Percentiles rank a stretch among this genome's conserved stretches.
These are phyloP conservation scores for Petrocephalus sullivani DNA, from an alignment of 2,797 vertebrate genomes.

Conservation along the genomic window DNA sequence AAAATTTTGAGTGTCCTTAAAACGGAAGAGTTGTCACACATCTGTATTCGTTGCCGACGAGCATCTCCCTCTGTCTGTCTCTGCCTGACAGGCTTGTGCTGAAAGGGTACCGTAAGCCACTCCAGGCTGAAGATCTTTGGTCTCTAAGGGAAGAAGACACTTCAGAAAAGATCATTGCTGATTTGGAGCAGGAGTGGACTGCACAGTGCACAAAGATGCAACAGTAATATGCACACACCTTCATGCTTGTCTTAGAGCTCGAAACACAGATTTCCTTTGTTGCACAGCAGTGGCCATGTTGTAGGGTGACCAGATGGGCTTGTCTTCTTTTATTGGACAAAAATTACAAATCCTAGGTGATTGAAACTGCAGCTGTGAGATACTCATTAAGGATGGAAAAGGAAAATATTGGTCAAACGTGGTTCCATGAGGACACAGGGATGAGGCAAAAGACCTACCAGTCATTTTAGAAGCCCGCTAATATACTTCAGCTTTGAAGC, in stretches of 20 bases:
- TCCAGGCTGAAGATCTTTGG: conserved; percentile 79
- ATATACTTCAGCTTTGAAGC: conserved; percentile 53
- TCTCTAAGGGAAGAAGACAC: conserved; percentile 73
- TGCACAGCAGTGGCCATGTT: not conserved
- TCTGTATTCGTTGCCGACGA: not conserved
- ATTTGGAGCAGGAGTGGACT: conserved; percentile 74
- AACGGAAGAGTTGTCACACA: not conserved
- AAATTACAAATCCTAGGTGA: conserved; percentile 28
- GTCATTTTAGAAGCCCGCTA: conserved; percentile 50
- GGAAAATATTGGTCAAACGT: conserved; percentile 32
- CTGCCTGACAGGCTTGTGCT: conserved; percentile 67
- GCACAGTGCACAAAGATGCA: conserved; percentile 51
- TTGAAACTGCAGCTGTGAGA: conserved; percentile 38
- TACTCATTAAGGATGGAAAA: conserved; percentile 29
- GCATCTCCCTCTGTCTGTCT: conserved; percentile 12
- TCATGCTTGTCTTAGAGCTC: not conserved
- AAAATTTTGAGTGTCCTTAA: not conserved
- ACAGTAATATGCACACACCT: conserved; percentile 60
- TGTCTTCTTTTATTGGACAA: not conserved
- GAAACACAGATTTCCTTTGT: not conserved
- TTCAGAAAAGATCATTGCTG: conserved; percentile 75
- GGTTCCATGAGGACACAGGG: conserved; percentile 36
- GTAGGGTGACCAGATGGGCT: not conserved
- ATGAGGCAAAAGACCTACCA: conserved; percentile 30
- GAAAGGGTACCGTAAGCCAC: conserved; percentile 70